Evolutionary conservation across 2,797 vertebrate genomes (phyloP).

Genomic region (Manis javanica): DNA sequence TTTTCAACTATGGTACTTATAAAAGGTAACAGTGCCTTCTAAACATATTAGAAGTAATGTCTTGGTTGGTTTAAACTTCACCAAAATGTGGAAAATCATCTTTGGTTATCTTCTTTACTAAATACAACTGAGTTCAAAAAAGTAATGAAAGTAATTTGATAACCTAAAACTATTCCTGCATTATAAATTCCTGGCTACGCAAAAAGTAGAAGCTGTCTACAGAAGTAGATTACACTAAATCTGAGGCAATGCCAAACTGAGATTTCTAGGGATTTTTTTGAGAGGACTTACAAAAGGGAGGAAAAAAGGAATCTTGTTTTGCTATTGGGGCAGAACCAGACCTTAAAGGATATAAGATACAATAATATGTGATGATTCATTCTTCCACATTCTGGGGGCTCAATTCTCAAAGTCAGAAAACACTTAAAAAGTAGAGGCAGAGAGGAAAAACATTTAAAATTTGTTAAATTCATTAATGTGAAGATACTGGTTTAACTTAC

Average conservation of each 20-base stretch:
- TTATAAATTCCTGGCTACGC: slow-evolving; percentile 10
- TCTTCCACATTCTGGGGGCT: neutral
- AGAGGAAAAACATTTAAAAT: slow-evolving; percentile 19
- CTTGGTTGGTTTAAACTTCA: slow-evolving; percentile 42
- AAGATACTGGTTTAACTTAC: slow-evolving; percentile 49
- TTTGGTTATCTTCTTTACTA: slow-evolving; percentile 32
- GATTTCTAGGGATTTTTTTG: slow-evolving; percentile 44
- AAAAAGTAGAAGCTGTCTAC: slow-evolving; percentile 32
- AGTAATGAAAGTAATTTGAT: slow-evolving; percentile 42
- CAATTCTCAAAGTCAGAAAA: neutral
- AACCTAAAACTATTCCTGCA: neutral
- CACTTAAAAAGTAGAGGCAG: neutral
- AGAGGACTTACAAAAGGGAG: neutral
- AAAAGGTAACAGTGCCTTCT: neutral
- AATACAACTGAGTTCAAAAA: slow-evolving; percentile 21
- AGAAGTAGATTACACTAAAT: slow-evolving; percentile 42
- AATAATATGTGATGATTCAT: neutral
- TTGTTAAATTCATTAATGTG: slow-evolving; percentile 45
- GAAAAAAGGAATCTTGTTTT: slow-evolving; percentile 46
- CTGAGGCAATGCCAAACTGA: neutral
- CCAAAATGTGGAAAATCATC: neutral
- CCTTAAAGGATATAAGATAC: slow-evolving; percentile 40
- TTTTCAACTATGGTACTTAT: slow-evolving; percentile 54
- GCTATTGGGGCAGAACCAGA: neutral
- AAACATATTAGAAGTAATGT: slow-evolving; percentile 42